Base-by-base conservation (phyloP, 1,140 invertebrate species). In the Nasonia giraulti region DNA sequence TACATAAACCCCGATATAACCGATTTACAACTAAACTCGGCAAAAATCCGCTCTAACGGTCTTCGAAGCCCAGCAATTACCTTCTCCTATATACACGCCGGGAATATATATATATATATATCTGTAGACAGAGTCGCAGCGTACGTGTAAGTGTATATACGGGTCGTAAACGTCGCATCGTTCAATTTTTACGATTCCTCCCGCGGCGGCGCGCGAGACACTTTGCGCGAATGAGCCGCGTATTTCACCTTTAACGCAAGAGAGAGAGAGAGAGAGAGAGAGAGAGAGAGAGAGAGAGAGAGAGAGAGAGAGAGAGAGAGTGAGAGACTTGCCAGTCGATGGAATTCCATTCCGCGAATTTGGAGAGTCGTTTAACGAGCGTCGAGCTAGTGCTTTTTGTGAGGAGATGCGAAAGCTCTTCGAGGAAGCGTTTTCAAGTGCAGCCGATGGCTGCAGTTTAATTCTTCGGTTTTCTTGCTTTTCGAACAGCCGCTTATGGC, bases 341-440 rank as follows among this genome's bases (percentile, higher is more conserved):
- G 76, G 50, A 17, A 78, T 78, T 62, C 23, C 76, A 66, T 77
- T 77, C 50, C 47, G 33, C 62, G 62, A 76, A 76, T 76, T 76
- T 55, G 23, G 31, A n/a, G 77, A n/a, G 20, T 10, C 27, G 17
- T 66, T 66, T 62, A 75, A 75, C 37, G 37, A 44, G 33, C 40
- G 6, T 47, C 74, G 10, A 17, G 33, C 71, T 33, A 7, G 71
- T 69, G 69, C 69, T 14, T 33, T 71, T 71, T 33, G 68, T 27
- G 66, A 17, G 23, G 6, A 68, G 66, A 27, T 17, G 66, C 66
- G 55, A 7, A 62, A 62, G 20, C 55, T 62, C 55, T 62, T 62
- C 6, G 20, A n/a, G 17, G 20, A 17, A n/a, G 27, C 27, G 31
- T 71, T 71, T 71, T 31, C 31, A 71, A 31, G 68, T 71, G 33